Base-by-base conservation (phyloP, 1,140 invertebrate genomes). In the Ditylenchus dipsaci region DNA sequence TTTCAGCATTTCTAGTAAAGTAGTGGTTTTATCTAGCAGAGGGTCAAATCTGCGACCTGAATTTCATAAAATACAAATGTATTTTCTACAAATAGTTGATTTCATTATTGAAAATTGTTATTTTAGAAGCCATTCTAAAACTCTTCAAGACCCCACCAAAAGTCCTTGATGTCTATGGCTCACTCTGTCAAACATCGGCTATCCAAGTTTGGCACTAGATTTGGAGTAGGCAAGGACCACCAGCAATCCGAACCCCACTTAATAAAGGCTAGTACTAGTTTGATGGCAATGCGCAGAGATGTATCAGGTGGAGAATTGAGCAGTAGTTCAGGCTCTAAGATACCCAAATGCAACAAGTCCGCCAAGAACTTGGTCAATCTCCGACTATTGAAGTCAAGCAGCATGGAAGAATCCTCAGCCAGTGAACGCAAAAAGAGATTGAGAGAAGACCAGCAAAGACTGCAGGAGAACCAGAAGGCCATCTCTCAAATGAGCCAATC, bases 81-180 rank as follows among this genome's bases (percentile, higher is more conserved):
- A n/a, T 45, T 45, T 45, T 45, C n/a, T 11, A 13, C 11, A 45
- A 11, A 45, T n/a, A 11, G n/a, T 13, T 13, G n/a, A 45, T 45
- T 45, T 45, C 43, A 45, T n/a, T n/a, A 45, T 3, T 1, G 29
- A 1, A 33, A 73, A n/a, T 33, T 56, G 29, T 13, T 56, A 5
- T 61, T 61, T 27, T 61, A 61, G n/a, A n/a, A n/a, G 59, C 59
- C 29, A n/a, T 15, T 21, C 26, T 17, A 71, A 30, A 23, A 68
- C 9, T 15, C 47, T 17, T 21, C 58, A 13, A 15, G 47, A 47
- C 49, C 23, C 63, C 27, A 69, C 74, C 27, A 75, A 75, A 56
- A 77, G 74, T 68, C 74, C 74, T 56, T 75, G 9, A 30, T 75
- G 43, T 77, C 74, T 1, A 75, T 75, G 71, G 74, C 74, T 23